Conservation (phyloP, 2,797 vertebrate species). For the Myotis vivesi region DNA sequence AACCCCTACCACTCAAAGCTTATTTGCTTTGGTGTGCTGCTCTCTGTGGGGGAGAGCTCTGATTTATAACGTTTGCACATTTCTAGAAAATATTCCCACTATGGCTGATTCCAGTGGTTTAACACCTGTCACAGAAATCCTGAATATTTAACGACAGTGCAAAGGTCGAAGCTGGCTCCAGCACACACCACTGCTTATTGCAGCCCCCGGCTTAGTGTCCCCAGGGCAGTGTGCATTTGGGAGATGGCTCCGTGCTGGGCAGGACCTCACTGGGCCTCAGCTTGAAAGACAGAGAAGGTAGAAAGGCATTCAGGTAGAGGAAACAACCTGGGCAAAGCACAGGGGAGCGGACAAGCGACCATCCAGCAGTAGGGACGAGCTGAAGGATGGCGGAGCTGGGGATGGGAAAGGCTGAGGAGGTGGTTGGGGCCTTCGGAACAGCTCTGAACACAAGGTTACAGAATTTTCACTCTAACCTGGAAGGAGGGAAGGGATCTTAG, state of each 20-base stretch:
- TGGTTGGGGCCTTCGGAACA: not conserved
- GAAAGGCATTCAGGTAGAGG: not conserved
- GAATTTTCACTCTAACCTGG: not conserved
- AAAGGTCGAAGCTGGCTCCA: not conserved
- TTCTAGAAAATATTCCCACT: not conserved
- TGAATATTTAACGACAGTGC: not conserved
- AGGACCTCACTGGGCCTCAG: not conserved
- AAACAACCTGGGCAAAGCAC: not conserved
- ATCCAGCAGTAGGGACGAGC: too few species aligned
- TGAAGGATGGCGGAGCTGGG: not conserved
- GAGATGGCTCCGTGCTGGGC: fast-evolving
- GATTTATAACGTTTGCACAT: not conserved
- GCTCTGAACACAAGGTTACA: not conserved
- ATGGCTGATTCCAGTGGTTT: not conserved
- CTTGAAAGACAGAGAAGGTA: not conserved
- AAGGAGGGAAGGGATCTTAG: not conserved
- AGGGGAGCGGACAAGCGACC: not conserved
- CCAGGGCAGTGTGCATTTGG: not conserved
- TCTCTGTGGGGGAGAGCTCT: not conserved
- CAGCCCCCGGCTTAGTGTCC: not conserved
- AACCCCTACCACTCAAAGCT: not conserved
- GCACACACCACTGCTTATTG: not conserved
- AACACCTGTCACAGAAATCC: not conserved
- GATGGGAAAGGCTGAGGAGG: not conserved
- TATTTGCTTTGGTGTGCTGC: not conserved